phyloP scores from a whole-genome alignment of 2,113 vertebrate species.

The Baryphthengus martii region DNA sequence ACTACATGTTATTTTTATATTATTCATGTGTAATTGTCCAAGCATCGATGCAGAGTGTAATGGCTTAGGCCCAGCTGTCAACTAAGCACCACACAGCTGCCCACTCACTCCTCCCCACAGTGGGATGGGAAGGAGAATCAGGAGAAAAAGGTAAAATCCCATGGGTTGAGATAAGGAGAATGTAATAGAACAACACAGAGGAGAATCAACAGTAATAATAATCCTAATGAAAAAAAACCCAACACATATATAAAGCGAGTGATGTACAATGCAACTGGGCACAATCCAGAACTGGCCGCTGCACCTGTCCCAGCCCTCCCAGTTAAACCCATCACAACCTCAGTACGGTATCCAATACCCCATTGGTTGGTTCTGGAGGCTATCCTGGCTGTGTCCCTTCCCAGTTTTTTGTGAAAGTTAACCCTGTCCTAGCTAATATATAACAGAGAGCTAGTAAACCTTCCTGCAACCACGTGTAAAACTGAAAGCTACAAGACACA shows the following conservation, averaged over 20 bases:
- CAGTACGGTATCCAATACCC: background rate
- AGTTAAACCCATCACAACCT: background rate
- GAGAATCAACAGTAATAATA: background rate
- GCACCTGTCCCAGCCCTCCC: no score
- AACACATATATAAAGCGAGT: background rate
- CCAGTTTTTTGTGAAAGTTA: background rate
- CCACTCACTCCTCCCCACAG: background rate
- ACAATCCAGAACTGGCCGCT: background rate
- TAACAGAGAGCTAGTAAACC: background rate
- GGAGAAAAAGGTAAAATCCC: background rate
- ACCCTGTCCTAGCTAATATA: background rate
- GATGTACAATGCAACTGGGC: background rate
- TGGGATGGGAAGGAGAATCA: background rate
- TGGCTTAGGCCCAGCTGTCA: background rate
- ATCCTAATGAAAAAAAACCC: no score
- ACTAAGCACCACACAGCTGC: background rate
- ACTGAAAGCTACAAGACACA: background rate
- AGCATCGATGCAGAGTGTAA: background rate
- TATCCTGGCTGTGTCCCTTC: no score
- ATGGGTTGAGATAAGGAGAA: background rate
- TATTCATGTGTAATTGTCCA: background rate
- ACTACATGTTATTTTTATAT: background rate
- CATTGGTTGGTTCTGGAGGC: background rate
- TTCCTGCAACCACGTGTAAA: background rate
- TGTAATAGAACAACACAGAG: background rate